Evolutionary conservation across 1,140 invertebrate species (phyloP).

Genomic region (Olivierus martensii): DNA sequence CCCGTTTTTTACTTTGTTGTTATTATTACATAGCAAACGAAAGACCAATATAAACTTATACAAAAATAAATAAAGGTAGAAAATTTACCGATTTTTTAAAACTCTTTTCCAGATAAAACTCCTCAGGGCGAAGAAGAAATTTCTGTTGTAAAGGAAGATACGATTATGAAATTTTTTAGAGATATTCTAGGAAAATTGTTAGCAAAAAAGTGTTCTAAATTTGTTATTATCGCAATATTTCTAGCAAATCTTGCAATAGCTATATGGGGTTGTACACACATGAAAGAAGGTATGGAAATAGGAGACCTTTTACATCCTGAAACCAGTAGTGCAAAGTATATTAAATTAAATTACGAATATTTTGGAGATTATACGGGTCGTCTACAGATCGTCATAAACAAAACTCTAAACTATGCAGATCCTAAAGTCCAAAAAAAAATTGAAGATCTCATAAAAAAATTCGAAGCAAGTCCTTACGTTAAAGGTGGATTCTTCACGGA

Average conservation of each 20-base stretch:
- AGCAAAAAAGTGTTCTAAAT: constrained; percentile 34
- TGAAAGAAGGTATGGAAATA: constrained; percentile 77
- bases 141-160: no score
- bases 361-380: constrained; percentile 80
- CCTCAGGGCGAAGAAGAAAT: no score
- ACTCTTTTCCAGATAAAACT: no score
- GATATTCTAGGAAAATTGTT: no score
- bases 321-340: constrained; percentile 77
- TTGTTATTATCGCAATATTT: constrained; percentile 54
- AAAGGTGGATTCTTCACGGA: constrained; percentile 55
- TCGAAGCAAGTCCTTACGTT: constrained; percentile 69
- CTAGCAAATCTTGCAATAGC: constrained; percentile 74
- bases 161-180: no score
- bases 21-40: no score
- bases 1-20: no score
- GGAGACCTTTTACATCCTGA: constrained; percentile 69
- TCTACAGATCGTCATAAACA: constrained; percentile 70
- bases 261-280: constrained; percentile 68
- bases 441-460: constrained; percentile 55
- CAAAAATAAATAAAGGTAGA: no score
- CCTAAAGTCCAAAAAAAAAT: constrained; percentile 56
- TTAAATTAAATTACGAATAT: constrained; percentile 72
- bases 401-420: constrained; percentile 71
- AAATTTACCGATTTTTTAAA: no score
- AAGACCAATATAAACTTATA: no score